Evolutionary conservation across 2,797 vertebrate genomes (phyloP).

Genomic region (Channa striata): DNA sequence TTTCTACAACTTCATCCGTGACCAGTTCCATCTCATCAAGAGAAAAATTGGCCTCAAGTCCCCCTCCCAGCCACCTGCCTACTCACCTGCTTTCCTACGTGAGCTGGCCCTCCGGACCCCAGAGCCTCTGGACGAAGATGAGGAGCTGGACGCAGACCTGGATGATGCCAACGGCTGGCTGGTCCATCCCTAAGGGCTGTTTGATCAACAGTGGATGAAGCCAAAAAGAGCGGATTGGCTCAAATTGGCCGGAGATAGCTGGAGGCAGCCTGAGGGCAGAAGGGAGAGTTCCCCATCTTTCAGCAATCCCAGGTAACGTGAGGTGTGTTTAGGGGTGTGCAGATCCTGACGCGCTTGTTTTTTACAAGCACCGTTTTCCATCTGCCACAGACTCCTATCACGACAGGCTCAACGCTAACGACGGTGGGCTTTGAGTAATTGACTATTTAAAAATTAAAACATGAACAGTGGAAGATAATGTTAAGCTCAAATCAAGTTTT

Average conservation of each 20-base stretch:
- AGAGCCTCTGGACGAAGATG: constrained; percentile 90
- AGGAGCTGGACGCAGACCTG: constrained; percentile 88
- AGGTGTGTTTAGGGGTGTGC: constrained; percentile 52
- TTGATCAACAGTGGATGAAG: constrained; percentile 28
- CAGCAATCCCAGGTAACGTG: constrained; percentile 60
- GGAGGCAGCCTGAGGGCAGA: constrained; percentile 39
- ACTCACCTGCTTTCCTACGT: constrained; percentile 86
- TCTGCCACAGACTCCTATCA: constrained; percentile 47
- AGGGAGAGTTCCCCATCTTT: constrained; percentile 34
- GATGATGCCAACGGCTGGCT: constrained; percentile 95
- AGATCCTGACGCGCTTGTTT: constrained; percentile 65
- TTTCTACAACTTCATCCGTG: constrained; percentile 96
- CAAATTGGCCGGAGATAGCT: constrained; percentile 47
- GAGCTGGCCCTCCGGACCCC: constrained; percentile 91
- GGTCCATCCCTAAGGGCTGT: constrained; percentile 84
- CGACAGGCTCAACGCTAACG: constrained; percentile 55
- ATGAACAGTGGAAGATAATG: constrained; percentile 55
- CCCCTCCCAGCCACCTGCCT: constrained; percentile 69
- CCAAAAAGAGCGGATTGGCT: constrained; percentile 40
- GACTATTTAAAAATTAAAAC: constrained; percentile 70
- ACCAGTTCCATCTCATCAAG: constrained; percentile 96
- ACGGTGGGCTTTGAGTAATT: constrained; percentile 51
- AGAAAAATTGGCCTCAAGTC: constrained; percentile 96
- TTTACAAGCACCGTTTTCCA: constrained; percentile 57
- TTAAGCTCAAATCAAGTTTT: constrained; percentile 60